Percentiles rank a stretch among this genome's conserved stretches.
Conservation (phyloP, 1,140 invertebrate species). For the Cotesia vestalis region DNA sequence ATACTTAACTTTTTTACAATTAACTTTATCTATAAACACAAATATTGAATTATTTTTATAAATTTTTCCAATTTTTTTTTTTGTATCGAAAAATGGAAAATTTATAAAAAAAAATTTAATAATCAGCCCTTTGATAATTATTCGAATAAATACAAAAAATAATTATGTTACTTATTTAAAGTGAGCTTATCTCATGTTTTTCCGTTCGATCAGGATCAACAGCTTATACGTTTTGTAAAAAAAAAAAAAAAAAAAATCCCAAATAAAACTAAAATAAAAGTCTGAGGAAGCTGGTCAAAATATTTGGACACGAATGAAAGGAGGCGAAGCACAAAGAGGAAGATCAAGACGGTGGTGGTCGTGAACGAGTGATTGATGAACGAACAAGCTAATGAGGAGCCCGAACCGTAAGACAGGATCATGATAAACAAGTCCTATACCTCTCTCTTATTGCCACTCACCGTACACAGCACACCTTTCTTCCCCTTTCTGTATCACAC, state of each 20-base stretch:
- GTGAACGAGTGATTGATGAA: slow-evolving; percentile 63
- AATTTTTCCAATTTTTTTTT: neutral
- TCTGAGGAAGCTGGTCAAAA: slow-evolving; percentile 25
- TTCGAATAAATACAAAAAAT: too few species aligned
- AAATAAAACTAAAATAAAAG: neutral
- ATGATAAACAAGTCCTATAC: slow-evolving; percentile 64
- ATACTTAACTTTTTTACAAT: slow-evolving; percentile 48
- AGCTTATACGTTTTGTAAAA: neutral
- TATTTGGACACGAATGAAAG: slow-evolving; percentile 38
- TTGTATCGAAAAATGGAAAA: too few species aligned
- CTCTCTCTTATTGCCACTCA: slow-evolving; percentile 32
- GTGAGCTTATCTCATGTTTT: neutral
- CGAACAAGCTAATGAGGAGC: slow-evolving; percentile 64
- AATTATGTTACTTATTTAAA: too few species aligned
- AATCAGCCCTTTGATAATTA: too few species aligned
- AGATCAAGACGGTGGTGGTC: slow-evolving; percentile 3
- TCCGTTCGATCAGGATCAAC: too few species aligned
- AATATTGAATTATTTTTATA: neutral
- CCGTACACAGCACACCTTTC: neutral
- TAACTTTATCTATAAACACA: neutral
- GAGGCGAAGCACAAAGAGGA: slow-evolving; percentile 24
- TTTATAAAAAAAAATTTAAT: too few species aligned
- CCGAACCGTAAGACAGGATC: slow-evolving; percentile 63
- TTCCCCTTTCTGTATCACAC: slow-evolving; percentile 15
- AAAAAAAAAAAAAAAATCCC: slow-evolving; percentile 11